A percentile compares a stretch with the other conserved stretches of the same genome.
These are phyloP conservation scores for Lutraria rhynchaena DNA, from an alignment of 1,140 invertebrate genomes.

Conservation along the genomic window DNA sequence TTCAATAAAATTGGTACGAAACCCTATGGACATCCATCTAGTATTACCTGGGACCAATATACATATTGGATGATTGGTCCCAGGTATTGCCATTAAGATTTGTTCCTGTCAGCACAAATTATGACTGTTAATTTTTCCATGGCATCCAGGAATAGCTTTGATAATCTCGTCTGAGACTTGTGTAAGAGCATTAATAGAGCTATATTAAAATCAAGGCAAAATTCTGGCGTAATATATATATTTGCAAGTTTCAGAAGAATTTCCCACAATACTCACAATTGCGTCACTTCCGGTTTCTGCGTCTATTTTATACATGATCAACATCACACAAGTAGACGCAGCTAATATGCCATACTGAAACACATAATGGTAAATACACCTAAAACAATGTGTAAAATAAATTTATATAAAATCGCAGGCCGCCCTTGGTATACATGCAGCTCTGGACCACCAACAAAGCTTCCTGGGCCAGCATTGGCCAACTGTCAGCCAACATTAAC, in stretches of 20 bases:
- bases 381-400: neutral
- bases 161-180: neutral
- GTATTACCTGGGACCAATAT: too few relatives aligned
- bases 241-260: neutral
- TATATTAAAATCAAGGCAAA: neutral
- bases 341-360: constrained; percentile 24
- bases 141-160: neutral
- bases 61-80: too few relatives aligned
- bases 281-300: neutral
- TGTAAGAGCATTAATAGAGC: neutral
- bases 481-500: neutral
- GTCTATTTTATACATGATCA: neutral
- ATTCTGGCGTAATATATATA: neutral
- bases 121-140: neutral
- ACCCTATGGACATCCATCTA: too few relatives aligned
- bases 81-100: too few relatives aligned
- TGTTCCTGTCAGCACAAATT: neutral
- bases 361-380: too few relatives aligned
- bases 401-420: neutral
- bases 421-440: neutral
- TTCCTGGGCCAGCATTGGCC: neutral
- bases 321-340: neutral
- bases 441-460: neutral
- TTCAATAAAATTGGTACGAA: too few relatives aligned
- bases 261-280: neutral